A percentile compares a stretch with the other conserved stretches of the same genome.
Evolutionary conservation across 2,113 vertebrate genomes (phyloP).

Genomic region (Isichthys henryi): DNA sequence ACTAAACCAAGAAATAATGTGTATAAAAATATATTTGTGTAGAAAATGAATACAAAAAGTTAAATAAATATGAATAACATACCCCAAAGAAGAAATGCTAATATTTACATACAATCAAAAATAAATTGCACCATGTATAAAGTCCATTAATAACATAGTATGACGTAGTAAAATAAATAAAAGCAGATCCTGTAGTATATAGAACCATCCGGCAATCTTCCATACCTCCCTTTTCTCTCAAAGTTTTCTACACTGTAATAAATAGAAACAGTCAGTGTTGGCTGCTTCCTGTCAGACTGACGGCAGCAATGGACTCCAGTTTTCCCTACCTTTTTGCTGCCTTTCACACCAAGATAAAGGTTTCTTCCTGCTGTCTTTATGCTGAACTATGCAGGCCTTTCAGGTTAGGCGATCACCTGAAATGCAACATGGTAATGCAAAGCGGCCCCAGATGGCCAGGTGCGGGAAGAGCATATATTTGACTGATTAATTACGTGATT

Average conservation of each 20-base stretch:
- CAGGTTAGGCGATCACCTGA: background rate
- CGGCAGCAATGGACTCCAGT: background rate
- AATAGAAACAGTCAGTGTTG: background rate
- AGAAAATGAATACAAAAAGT: constrained; percentile 44
- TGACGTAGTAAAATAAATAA: background rate
- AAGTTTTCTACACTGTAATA: background rate
- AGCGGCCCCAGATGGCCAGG: background rate
- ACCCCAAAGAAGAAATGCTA: constrained; percentile 2
- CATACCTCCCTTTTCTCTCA: background rate
- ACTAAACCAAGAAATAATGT: background rate
- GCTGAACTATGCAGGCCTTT: background rate
- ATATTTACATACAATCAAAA: constrained; percentile 16
- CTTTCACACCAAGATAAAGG: background rate
- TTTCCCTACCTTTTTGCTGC: background rate
- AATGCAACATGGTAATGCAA: background rate
- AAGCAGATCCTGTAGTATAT: background rate
- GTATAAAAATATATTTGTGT: constrained; percentile 61
- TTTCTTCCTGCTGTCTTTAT: background rate
- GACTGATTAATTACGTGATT: background rate
- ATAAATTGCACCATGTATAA: background rate
- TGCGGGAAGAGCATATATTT: background rate
- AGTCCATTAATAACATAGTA: background rate
- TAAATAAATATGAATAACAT: constrained; percentile 39
- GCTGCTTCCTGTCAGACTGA: background rate
- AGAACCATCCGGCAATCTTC: background rate